phyloP scores from a whole-genome alignment of 2,797 vertebrate species.

The Vespertilio murinus region DNA sequence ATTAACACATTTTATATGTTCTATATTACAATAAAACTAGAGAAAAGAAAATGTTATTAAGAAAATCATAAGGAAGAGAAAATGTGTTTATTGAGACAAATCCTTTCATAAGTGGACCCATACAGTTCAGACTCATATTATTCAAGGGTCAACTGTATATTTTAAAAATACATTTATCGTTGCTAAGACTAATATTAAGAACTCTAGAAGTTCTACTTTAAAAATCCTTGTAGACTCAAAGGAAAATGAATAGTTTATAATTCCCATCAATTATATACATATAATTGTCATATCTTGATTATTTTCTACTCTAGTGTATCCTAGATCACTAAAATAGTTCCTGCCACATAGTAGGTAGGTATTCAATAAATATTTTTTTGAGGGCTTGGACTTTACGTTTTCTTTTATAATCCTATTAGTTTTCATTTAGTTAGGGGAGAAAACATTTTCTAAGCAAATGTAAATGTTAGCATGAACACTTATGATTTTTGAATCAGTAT shows the following conservation, averaged over 20 bases:
- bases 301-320: background rate
- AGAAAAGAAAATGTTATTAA: background rate
- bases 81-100: background rate
- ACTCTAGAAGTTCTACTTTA: background rate
- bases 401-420: constrained; percentile 1
- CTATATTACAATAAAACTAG: background rate
- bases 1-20: background rate
- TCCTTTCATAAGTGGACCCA: background rate
- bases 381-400: background rate
- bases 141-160: background rate
- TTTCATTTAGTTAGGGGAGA: constrained; percentile 10
- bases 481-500: constrained; percentile 7
- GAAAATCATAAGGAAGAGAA: background rate
- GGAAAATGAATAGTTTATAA: background rate
- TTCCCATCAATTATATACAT: background rate
- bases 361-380: constrained; percentile 44
- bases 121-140: background rate
- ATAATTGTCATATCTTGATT: background rate
- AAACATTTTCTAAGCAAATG: background rate
- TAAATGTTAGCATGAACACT: constrained; percentile 10
- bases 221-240: background rate
- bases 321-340: background rate
- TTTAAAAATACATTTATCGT: constrained; percentile 1
- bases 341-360: constrained; percentile 2
- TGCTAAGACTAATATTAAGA: constrained; percentile 18